A percentile compares a stretch with the other conserved stretches of the same genome.
Conservation (phyloP, 2,888 invertebrate genomes). For the Yponomeuta sedellus region DNA sequence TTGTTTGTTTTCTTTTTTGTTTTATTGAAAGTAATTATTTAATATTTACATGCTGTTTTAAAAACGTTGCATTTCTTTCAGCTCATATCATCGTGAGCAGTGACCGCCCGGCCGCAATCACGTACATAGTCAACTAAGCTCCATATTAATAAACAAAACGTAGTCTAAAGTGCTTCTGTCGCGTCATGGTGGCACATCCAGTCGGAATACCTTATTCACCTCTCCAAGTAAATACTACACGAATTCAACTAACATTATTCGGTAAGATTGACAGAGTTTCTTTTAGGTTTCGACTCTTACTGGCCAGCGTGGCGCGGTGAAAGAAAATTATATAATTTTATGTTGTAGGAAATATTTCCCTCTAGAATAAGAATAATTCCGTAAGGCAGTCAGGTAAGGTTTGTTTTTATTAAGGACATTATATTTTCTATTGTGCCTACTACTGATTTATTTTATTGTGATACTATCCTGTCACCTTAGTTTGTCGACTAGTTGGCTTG, state of each 20-base stretch:
- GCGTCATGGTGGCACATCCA: slow-evolving; percentile 23
- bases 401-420: slow-evolving; percentile 35
- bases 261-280: background rate
- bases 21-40: slow-evolving; percentile 5
- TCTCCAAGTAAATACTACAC: background rate
- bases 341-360: slow-evolving; percentile 67
- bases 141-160: slow-evolving; percentile 45
- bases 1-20: slow-evolving; percentile 13
- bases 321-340: slow-evolving; percentile 46
- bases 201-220: slow-evolving; percentile 1
- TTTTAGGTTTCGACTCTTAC: background rate
- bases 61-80: slow-evolving; percentile 32
- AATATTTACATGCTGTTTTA: background rate
- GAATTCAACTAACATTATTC: background rate
- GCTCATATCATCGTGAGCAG: slow-evolving; percentile 77
- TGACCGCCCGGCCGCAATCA: slow-evolving; percentile 64
- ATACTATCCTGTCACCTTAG: background rate
- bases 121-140: slow-evolving; percentile 63
- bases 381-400: slow-evolving; percentile 48
- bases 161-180: slow-evolving; percentile 46
- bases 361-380: slow-evolving; percentile 56
- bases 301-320: slow-evolving; percentile 34
- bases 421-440: slow-evolving; percentile 34
- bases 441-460: slow-evolving; percentile 28
- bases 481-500: background rate